Percentiles rank a stretch among this genome's conserved stretches.
Evolutionary conservation across 2,888 invertebrate species (phyloP).

Genomic region (Serripes groenlandicus): DNA sequence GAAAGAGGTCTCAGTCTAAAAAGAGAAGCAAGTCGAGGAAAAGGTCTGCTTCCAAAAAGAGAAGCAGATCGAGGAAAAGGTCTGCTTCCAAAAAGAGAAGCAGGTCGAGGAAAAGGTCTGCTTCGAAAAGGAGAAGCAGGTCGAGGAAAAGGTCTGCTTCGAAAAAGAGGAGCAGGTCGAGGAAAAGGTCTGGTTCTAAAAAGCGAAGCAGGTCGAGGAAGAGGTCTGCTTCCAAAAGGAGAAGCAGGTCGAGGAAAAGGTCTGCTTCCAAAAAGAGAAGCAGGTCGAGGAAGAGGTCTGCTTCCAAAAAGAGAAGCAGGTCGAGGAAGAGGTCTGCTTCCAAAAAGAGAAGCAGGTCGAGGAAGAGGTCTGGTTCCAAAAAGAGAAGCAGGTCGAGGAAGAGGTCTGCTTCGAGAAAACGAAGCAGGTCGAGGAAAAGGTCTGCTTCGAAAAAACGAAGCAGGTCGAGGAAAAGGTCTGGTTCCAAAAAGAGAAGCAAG

Average conservation of each 20-base stretch:
- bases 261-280: conserved; percentile 41
- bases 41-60: conserved; percentile 40
- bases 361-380: conserved; percentile 34
- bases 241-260: conserved; percentile 54
- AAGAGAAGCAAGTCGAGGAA: conserved; percentile 31
- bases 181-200: conserved; percentile 46
- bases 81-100: conserved; percentile 33
- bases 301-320: conserved; percentile 44
- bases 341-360: conserved; percentile 38
- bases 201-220: conserved; percentile 37
- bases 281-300: conserved; percentile 42
- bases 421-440: conserved; percentile 43
- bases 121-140: conserved; percentile 49
- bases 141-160: conserved; percentile 48
- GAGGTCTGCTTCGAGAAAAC: conserved; percentile 45
- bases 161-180: conserved; percentile 55
- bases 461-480: conserved; percentile 52
- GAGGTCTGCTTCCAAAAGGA: conserved; percentile 46
- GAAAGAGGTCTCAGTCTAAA: conserved; percentile 32
- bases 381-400: conserved; percentile 45
- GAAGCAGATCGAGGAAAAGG: conserved; percentile 38
- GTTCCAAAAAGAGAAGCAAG: conserved; percentile 45
- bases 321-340: conserved; percentile 42
- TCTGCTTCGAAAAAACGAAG: conserved; percentile 48
- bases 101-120: conserved; percentile 34